phyloP scores from a whole-genome alignment of 2,797 vertebrate genomes.

The Menidia menidia region DNA sequence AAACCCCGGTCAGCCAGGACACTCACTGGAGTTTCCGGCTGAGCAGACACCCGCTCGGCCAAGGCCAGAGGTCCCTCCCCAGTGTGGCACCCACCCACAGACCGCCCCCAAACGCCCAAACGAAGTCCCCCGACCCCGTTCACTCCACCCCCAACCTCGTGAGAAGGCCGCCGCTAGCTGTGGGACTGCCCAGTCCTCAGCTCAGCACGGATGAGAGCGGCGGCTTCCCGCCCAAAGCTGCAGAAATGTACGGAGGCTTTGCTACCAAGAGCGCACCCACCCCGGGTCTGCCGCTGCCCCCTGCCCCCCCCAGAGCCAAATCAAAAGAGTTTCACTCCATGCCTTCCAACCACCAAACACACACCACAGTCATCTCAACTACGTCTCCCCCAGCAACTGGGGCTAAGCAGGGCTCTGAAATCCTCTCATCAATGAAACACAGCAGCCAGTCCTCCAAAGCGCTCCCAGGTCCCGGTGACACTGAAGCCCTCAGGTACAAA shows the following conservation, averaged over 20 bases:
- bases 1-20: not conserved
- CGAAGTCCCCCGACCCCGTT: slow-evolving; percentile 28
- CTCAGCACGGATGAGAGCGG: slow-evolving; percentile 44
- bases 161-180: slow-evolving; percentile 6
- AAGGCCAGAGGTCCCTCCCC: not conserved
- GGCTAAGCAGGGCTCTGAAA: slow-evolving; percentile 18
- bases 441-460: slow-evolving; percentile 19
- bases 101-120: not conserved
- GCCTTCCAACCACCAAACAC: not conserved
- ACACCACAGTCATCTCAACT: not conserved
- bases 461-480: slow-evolving; percentile 65
- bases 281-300: not conserved
- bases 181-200: slow-evolving; percentile 24
- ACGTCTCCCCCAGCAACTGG: not conserved
- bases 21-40: slow-evolving; percentile 67
- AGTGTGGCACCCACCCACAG: not conserved
- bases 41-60: slow-evolving; percentile 46
- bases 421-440: slow-evolving; percentile 36
- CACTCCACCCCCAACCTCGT: slow-evolving; percentile 58
- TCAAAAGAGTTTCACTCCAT: not conserved
- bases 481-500: slow-evolving; percentile 87
- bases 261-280: slow-evolving; percentile 60
- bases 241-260: slow-evolving; percentile 89
- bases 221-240: slow-evolving; percentile 81
- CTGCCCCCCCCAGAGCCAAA: slow-evolving; percentile 1